Base-by-base conservation (phyloP, 2,888 invertebrate species). In the Himalopsyche anomala region DNA sequence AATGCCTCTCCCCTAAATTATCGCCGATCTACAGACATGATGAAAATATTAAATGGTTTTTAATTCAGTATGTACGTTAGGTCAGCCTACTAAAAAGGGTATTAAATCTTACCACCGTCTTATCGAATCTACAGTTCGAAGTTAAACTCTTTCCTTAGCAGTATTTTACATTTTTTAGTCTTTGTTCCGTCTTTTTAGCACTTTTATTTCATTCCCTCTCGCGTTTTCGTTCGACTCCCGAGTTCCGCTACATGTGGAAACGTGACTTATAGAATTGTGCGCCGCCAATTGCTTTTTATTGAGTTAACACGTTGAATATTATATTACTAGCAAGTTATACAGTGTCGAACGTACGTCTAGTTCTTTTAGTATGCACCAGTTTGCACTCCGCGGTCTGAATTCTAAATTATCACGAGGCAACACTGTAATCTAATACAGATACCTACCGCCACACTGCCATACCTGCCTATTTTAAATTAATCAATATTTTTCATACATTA, bases 231-330 rank as follows among this genome's bases (percentile, higher is more conserved):
- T 62, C 62, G 82, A 54, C 40, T 79, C 55, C 42, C 38, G 74
- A 28, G 45, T 84, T 81, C 51, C 19, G 51, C 42, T 82, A 51
- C 55, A 54, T 19, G 85, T 55, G 74, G 12, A 51, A 40, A 85
- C 87, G 87, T 84, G 87, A 87, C 82, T 85, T 84, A 84, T 84
- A 84, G 82, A 80, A 79, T 85, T 84, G 19, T 45, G 51, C 80
- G 40, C 82, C 82, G 40, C 62, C 56, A 85, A 87, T 87, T 84
- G 85, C 79, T 82, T 86, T 80, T 87, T 86, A 87, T 87, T 85
- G 87, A 87, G 85, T 87, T 86, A 86, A 84, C 84, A 84, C 87
- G 79, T 79, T 84, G 85, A 85, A 86, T 86, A 85, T 86, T 82
- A 87, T 86, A 55, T 84, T 86, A 84, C 62, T 56, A 82, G 45